These are phyloP conservation scores for Hippoglossus stenolepis DNA, from an alignment of 2,113 vertebrate genomes.

Conservation along the genomic window DNA sequence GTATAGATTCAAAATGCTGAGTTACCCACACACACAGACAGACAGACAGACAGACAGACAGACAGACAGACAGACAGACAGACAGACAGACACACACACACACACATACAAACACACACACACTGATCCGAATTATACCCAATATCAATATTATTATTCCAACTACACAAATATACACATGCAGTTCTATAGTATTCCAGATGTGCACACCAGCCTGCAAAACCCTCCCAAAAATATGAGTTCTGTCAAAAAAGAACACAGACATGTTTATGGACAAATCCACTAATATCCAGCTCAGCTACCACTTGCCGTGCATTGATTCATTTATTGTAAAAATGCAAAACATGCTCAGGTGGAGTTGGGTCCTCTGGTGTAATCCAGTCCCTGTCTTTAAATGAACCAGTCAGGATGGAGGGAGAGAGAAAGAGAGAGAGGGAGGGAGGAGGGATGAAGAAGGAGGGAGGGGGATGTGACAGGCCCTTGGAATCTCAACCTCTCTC, in stretches of 20 bases:
- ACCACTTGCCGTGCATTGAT: slow-evolving; percentile 34
- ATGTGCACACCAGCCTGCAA: background rate
- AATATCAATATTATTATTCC: background rate
- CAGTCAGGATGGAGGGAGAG: slow-evolving; percentile 47
- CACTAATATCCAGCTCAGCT: slow-evolving; percentile 30
- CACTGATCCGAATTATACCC: background rate
- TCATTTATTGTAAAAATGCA: slow-evolving; percentile 50
- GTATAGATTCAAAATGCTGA: slow-evolving; percentile 11
- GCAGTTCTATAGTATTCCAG: background rate
- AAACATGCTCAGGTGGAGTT: slow-evolving; percentile 48
- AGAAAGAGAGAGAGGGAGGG: slow-evolving; percentile 34
- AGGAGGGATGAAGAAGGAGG: slow-evolving; percentile 39
- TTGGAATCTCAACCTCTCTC: slow-evolving; percentile 99
- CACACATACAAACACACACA: background rate
- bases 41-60: too few species aligned
- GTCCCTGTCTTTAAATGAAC: slow-evolving; percentile 72
- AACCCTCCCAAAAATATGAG: too few species aligned
- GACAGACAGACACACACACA: too few species aligned
- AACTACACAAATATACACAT: background rate
- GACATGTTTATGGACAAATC: slow-evolving; percentile 31
- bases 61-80: too few species aligned
- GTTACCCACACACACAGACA: background rate
- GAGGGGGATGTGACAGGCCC: slow-evolving; percentile 92
- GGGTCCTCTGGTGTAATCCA: slow-evolving; percentile 67
- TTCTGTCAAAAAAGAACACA: background rate